phyloP scores from a whole-genome alignment of 2,888 invertebrate genomes.

The Graphium colonna region DNA sequence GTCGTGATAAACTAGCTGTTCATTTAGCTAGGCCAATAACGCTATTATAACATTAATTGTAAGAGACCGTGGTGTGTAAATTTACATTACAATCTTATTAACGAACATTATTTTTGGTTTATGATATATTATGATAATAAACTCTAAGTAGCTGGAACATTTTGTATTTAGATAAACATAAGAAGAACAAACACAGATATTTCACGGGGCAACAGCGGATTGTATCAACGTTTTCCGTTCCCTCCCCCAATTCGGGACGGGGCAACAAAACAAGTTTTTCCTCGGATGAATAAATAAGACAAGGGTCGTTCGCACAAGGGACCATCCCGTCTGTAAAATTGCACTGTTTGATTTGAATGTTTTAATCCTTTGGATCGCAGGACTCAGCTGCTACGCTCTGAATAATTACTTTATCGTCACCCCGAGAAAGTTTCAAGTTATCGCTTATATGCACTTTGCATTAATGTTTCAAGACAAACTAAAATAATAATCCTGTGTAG shows the following conservation, averaged over 20 bases:
- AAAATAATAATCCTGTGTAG: too few species aligned
- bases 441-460: neutral
- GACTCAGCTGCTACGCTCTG: slow-evolving; percentile 45
- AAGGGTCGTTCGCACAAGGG: slow-evolving; percentile 59
- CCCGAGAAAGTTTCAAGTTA: neutral
- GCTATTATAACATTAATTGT: too few species aligned
- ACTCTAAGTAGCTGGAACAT: neutral
- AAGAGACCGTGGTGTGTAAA: too few species aligned
- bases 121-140: too few species aligned
- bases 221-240: slow-evolving; percentile 49
- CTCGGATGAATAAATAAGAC: slow-evolving; percentile 77
- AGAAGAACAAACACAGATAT: slow-evolving; percentile 63
- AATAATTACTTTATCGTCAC: slow-evolving; percentile 24
- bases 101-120: too few species aligned
- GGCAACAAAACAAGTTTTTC: slow-evolving; percentile 77
- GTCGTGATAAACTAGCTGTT: too few species aligned
- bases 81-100: too few species aligned
- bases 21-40: too few species aligned
- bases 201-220: slow-evolving; percentile 48
- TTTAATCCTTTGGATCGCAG: slow-evolving; percentile 67
- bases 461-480: neutral
- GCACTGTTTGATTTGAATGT: slow-evolving; percentile 76
- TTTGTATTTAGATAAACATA: slow-evolving; percentile 40
- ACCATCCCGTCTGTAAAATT: slow-evolving; percentile 58
- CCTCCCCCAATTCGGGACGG: slow-evolving; percentile 44